These are phyloP conservation scores for Drosophila simulans DNA, from an alignment of 1,140 invertebrate species.

Conservation along the genomic window DNA sequence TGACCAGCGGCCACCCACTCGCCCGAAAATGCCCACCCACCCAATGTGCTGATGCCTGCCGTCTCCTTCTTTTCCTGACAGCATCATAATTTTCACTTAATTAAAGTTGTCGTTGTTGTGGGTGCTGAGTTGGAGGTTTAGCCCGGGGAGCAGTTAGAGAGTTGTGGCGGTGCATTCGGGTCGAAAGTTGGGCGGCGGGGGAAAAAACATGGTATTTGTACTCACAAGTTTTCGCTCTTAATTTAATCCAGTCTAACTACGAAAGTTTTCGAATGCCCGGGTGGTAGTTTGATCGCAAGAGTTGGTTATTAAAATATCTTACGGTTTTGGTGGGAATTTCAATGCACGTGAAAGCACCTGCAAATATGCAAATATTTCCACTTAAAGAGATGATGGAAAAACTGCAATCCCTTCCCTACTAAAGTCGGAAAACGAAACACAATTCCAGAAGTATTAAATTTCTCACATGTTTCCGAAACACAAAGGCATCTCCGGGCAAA, in stretches of 20 bases:
- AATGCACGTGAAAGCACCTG: background rate
- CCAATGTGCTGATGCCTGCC: slow-evolving; percentile 13
- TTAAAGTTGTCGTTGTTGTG: slow-evolving; percentile 60
- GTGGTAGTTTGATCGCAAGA: background rate
- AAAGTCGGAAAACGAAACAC: background rate
- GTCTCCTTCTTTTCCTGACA: slow-evolving; percentile 2
- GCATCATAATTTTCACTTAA: slow-evolving; percentile 65
- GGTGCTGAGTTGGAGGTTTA: slow-evolving; percentile 40
- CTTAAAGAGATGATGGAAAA: no score
- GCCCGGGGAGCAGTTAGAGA: slow-evolving; percentile 9
- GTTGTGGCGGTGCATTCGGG: slow-evolving; percentile 18
- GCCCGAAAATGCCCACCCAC: background rate
- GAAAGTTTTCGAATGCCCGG: slow-evolving; percentile 2
- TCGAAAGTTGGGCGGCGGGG: slow-evolving; percentile 9
- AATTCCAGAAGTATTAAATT: background rate
- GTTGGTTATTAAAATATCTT: background rate
- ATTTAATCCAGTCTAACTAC: slow-evolving; percentile 16
- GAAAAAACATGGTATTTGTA: background rate
- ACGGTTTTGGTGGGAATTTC: background rate
- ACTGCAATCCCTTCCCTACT: background rate
- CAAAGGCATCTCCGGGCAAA: background rate
- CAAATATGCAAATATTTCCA: background rate
- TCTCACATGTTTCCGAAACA: background rate
- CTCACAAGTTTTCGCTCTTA: slow-evolving; percentile 4
- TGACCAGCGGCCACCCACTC: slow-evolving; percentile 44